Base-by-base conservation (phyloP, 2,113 vertebrate species). In the Paraplagusia blochii region DNA sequence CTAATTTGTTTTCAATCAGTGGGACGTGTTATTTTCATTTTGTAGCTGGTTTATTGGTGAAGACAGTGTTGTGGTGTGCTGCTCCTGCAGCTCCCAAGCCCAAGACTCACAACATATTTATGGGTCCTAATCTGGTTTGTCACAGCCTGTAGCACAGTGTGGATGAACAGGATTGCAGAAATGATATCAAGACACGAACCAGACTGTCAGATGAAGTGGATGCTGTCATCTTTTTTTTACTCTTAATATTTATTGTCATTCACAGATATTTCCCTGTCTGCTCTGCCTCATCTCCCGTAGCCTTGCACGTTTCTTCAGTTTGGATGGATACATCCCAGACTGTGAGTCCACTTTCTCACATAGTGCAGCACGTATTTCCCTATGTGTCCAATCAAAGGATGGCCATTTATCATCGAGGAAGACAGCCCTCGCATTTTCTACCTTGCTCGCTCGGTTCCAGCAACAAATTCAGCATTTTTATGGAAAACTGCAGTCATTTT, bases 401-500 rank as follows among this genome's bases (percentile, higher is more conserved):
- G 91, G 91, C 93, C 95, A 99, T 98, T 99, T 98, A 99, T 99
- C 97, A 99, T 98, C 94, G 90, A 88, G 93, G 87, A 88, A 93
- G 97, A 98, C 95, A 98, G 95, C 95, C 22, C 92, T 85, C 92
- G 93, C 92, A 95, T 96, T 96, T 87, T 95, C 83, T 94, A 96
- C 96, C 95, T 97, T 91, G 91, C 91, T 93, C 92, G 91, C 91
- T 94, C 92, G 93, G 93, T 94, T 95, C 94, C 94, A 93, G 92
- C 92, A 93, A 94, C 92, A 95, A 98, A 98, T 97, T 95, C 94
- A 94, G 94, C 91, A 93, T 89, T 98, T 99, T 98, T 97, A 98
- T 98, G 95, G 95, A 99, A 99, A 99, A 98, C 95, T 93, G 96
- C 94, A 98, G 97, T 98, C 96, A 99, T 92, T 98, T 99, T 99